Evolutionary conservation across 2,888 invertebrate species (phyloP), one percentile per base, ranked within the genome.

Genomic region (Hesperia comma): DNA sequence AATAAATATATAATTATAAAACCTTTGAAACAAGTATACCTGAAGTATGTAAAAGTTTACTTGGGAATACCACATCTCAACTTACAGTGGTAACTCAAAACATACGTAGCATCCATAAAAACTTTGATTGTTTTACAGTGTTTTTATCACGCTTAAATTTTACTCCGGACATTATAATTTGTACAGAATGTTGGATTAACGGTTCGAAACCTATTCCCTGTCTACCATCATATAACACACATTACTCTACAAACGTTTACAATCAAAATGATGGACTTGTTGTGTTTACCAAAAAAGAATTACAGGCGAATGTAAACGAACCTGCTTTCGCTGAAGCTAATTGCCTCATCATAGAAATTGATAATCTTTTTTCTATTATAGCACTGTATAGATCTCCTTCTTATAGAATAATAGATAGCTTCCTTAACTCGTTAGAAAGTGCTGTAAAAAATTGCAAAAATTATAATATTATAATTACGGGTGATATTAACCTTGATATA

Each of bases 331-430:
- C 41, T 12, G 57, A 57, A 2, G 57, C 57, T 3, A 57, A 57
- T 14, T 57, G 57, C 19, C 12, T 57, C 5, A 5, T 14, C 8
- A 14, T 19, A 19, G 19, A 41, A 17, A 19, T 57, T 8, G 57
- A 19, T 12, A 57, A 17, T 57, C 4, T 5, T 8, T 21, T 40
- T 6, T 41, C 17, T 19, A 14, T 57, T 14, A 57, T 57, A 6
- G 57, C 57, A 15, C 41, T 61, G 32, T 51, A 61, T 33, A 21
- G 61, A 61, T 33, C 61, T n/a, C 61, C 61, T 1, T 61, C 61
- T 17, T 51, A 37, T 12, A 4, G 37, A 8, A 51, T 51, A 10
- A 61, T 49, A 0, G 12, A 61, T 17, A 61, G 37, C 2, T 61
- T 61, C 33, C 17, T 61, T 6, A 5, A 17, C 49, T 15, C 43